Evolutionary conservation across 2,113 vertebrate species (phyloP).

Genomic region (Malaclemys terrapin): DNA sequence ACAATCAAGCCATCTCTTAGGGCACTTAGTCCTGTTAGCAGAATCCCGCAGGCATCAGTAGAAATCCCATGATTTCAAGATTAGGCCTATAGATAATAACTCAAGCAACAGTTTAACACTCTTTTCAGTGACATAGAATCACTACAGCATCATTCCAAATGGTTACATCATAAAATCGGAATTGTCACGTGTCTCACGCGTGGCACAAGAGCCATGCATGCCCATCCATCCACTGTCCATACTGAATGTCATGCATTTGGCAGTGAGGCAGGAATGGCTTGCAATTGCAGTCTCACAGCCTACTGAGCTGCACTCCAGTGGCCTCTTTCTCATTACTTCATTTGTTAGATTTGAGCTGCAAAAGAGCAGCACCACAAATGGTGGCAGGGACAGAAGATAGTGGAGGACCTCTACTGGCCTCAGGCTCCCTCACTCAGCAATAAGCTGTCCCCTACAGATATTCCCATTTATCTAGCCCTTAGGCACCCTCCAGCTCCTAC

Average conservation of each 20-base stretch:
- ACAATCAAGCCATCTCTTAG: background rate
- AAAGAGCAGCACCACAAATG: background rate
- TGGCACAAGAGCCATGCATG: background rate
- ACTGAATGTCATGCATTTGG: background rate
- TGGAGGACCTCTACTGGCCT: background rate
- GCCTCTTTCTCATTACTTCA: background rate
- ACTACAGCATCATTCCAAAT: background rate
- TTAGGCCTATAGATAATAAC: background rate
- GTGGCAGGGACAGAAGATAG: background rate
- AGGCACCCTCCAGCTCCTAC: background rate
- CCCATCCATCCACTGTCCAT: background rate
- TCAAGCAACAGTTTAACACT: background rate
- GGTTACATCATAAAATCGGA: background rate
- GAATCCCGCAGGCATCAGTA: background rate
- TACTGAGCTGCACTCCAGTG: background rate
- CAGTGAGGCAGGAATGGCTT: background rate
- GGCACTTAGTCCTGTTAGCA: background rate
- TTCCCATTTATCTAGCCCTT: background rate
- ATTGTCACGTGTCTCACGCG: background rate
- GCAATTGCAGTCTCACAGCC: too few relatives aligned
- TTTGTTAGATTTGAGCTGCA: background rate
- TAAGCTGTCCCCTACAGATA: background rate
- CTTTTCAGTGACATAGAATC: background rate
- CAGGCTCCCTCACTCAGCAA: background rate
- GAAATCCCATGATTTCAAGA: background rate